Evolutionary conservation across 2,797 vertebrate species (phyloP).

Genomic region (Rhinella marina): DNA sequence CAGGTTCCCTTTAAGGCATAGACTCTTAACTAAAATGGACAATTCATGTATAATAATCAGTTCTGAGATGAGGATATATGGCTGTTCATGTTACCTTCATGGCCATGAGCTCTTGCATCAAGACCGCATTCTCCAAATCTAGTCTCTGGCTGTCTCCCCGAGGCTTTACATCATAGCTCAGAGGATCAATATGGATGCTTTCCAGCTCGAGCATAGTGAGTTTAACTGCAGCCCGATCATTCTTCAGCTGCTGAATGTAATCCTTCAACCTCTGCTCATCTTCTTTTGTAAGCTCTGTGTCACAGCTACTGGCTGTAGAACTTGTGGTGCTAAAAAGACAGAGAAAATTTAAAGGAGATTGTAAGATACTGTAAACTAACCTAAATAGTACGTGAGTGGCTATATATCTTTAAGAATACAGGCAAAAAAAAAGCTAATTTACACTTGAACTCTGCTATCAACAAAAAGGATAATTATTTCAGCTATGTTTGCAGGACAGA

Average conservation of each 20-base stretch:
- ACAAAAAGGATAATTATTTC: no score
- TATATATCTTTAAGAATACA: no score
- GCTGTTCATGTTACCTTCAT: slow-evolving; percentile 80
- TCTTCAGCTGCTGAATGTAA: slow-evolving; percentile 86
- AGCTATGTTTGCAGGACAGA: no score
- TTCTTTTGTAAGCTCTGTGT: slow-evolving; percentile 86
- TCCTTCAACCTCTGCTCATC: slow-evolving; percentile 87
- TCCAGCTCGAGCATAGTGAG: slow-evolving; percentile 88
- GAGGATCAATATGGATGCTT: slow-evolving; percentile 85
- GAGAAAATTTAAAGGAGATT: not conserved
- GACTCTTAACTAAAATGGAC: no score
- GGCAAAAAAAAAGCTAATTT: no score
- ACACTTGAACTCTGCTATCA: no score
- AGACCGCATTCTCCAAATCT: slow-evolving; percentile 86
- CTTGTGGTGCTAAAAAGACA: slow-evolving; percentile 80
- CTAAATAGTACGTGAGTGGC: no score
- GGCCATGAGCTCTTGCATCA: slow-evolving; percentile 91
- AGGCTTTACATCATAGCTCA: slow-evolving; percentile 83
- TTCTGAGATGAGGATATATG: not conserved
- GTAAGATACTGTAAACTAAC: not conserved
- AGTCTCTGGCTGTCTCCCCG: slow-evolving; percentile 83
- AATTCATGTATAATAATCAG: no score
- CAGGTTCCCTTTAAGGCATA: no score
- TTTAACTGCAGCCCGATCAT: slow-evolving; percentile 84
- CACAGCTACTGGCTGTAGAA: slow-evolving; percentile 86